Conservation (phyloP, 1,140 invertebrate species). For the Leucophenga varia region DNA sequence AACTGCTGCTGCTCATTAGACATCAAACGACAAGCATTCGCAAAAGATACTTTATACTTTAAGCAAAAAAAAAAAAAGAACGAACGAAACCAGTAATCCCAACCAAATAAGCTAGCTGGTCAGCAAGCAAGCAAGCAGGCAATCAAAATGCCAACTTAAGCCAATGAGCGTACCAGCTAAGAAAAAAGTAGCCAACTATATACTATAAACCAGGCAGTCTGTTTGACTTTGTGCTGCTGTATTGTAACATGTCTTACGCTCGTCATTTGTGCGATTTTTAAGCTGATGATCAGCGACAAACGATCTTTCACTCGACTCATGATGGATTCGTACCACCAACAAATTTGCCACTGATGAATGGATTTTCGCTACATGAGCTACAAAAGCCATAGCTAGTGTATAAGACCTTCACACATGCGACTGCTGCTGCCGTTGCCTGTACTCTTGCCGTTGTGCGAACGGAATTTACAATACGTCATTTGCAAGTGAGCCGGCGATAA, state of each 20-base stretch:
- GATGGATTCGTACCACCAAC: slow-evolving; percentile 56
- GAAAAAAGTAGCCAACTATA: too few species aligned
- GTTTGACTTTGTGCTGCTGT: too few species aligned
- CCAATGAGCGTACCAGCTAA: slow-evolving; percentile 21
- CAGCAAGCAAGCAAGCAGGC: too few species aligned
- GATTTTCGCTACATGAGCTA: slow-evolving; percentile 25
- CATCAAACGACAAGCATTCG: too few species aligned
- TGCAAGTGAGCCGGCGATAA: too few species aligned
- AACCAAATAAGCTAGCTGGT: too few species aligned
- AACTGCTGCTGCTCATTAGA: too few species aligned
- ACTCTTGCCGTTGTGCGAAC: slow-evolving; percentile 3
- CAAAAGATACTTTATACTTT: too few species aligned
- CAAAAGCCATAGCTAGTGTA: neutral
- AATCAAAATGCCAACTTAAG: slow-evolving; percentile 51
- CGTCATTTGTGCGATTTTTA: slow-evolving; percentile 55
- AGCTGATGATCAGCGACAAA: slow-evolving; percentile 56
- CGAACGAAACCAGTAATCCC: too few species aligned
- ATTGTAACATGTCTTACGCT: slow-evolving; percentile 42
- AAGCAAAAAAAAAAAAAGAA: too few species aligned
- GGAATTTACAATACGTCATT: slow-evolving; percentile 16
- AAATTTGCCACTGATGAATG: slow-evolving; percentile 57
- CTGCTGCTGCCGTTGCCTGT: slow-evolving; percentile 1
- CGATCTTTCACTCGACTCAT: slow-evolving; percentile 54
- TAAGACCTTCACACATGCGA: slow-evolving; percentile 1
- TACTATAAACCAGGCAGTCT: too few species aligned